Evolutionary conservation across 2,113 vertebrate species (phyloP), one percentile per base, ranked within the genome.

Genomic region (Myrmophylax atrothorax): DNA sequence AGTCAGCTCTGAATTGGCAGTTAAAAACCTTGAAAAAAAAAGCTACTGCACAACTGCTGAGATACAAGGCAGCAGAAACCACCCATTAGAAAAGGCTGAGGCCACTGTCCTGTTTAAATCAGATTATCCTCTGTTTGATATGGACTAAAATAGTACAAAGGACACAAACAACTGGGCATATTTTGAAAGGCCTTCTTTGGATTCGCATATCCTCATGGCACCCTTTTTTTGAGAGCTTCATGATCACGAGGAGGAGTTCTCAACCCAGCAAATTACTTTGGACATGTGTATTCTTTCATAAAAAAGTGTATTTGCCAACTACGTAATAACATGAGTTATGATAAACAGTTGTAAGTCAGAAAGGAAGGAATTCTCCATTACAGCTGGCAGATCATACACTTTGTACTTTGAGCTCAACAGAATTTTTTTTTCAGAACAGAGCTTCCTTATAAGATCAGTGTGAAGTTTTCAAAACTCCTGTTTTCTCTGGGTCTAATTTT

Each of bases 101-200:
- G 58, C 69, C 50, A 73, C 23, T 78, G 46, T 59, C 37, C 66
- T 72, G 14, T 82, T 81, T 78, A 85, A 94, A 87, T 62, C 62
- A 89, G 81, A 94, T 93, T 87, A 95, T 88, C 72, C 47, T 68
- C 69, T 79, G 12, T 69, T 87, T 84, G 55, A 91, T 73, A 89
- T 3, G 3, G 74, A 73, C 53, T 93, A 76, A 79, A 90, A 83
- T 66, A 95, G 62, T 4, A 80, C 62, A 87, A 53, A 75, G 64
- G n/a, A 87, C 18, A 68, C 8, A 60, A 81, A 87, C 80, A 88
- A 88, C 42, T 11, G 44, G 26, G 50, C 3, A 1, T 35, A 53
- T 59, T 75, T n/a, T 78, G 25, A 70, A 84, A 87, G 33, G 67
- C 31, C 67, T 78, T 64, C 53, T 91, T 73, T 58, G 37, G 53